These are phyloP conservation scores for Leucosticte australis DNA, from an alignment of 2,113 vertebrate species.

Conservation along the genomic window DNA sequence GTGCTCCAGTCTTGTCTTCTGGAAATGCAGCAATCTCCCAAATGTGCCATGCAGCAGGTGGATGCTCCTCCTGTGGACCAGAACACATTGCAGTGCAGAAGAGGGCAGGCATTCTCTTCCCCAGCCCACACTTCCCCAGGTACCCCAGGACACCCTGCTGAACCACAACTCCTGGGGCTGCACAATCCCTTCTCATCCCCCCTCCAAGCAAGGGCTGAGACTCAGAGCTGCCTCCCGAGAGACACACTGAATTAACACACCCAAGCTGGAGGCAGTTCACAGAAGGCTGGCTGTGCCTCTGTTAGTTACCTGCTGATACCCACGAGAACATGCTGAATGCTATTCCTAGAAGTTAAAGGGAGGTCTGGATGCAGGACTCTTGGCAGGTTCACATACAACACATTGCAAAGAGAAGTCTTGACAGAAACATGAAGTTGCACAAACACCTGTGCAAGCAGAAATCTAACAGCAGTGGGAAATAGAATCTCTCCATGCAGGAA, in stretches of 20 bases:
- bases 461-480: background rate
- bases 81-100: background rate
- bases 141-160: background rate
- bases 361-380: background rate
- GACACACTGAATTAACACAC: rapidly evolving
- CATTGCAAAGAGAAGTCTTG: background rate
- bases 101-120: background rate
- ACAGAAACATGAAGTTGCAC: background rate
- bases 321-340: background rate
- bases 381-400: background rate
- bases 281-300: background rate
- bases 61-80: background rate
- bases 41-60: background rate
- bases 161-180: background rate
- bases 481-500: background rate
- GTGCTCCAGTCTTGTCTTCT: background rate
- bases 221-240: background rate
- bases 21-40: background rate
- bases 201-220: background rate
- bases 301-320: background rate
- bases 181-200: background rate
- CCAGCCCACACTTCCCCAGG: background rate
- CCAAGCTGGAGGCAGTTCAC: background rate
- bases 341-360: background rate
- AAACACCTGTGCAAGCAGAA: background rate